These are phyloP conservation scores for Bathynomus jamesi DNA, from an alignment of 1,140 invertebrate species.

Conservation along the genomic window DNA sequence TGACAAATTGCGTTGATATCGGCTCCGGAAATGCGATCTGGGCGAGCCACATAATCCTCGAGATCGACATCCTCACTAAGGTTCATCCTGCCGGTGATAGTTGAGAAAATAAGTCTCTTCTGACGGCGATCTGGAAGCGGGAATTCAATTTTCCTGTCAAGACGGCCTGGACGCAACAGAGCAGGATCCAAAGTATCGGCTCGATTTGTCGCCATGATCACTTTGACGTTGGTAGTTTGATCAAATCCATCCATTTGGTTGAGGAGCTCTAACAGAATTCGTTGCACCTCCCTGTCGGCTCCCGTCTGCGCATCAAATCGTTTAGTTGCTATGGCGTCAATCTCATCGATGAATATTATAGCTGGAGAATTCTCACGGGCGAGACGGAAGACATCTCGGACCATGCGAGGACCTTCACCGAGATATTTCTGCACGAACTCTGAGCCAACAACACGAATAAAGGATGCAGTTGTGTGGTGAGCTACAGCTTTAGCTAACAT, in stretches of 20 bases:
- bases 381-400: conserved; percentile 94
- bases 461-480: conserved; percentile 92
- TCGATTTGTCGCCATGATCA: conserved; percentile 99
- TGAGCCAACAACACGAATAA: conserved; percentile 96
- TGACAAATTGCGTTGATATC: conserved; percentile 99
- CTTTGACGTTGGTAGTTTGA: conserved; percentile 99
- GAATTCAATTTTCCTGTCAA: conserved; percentile 99
- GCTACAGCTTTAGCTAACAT: conserved; percentile 99
- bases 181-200: conserved; percentile 98
- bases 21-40: conserved; percentile 96
- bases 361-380: conserved; percentile 99
- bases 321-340: conserved; percentile 97
- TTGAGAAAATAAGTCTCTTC: conserved; percentile 95
- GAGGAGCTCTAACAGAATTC: conserved; percentile 91
- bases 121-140: conserved; percentile 94
- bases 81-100: conserved; percentile 98
- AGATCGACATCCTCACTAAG: conserved; percentile 98
- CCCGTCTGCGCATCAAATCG: conserved; percentile 98
- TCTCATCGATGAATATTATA: conserved; percentile 98
- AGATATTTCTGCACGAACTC: conserved; percentile 99
- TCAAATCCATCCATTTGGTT: conserved; percentile 99
- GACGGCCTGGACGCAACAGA: conserved; percentile 85
- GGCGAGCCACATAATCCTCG: conserved; percentile 96
- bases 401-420: conserved; percentile 98
- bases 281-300: conserved; percentile 97